A percentile compares a stretch with the other conserved stretches of the same genome.
These are phyloP conservation scores for Copidosoma floridanum DNA, from an alignment of 1,140 invertebrate species.

Conservation along the genomic window DNA sequence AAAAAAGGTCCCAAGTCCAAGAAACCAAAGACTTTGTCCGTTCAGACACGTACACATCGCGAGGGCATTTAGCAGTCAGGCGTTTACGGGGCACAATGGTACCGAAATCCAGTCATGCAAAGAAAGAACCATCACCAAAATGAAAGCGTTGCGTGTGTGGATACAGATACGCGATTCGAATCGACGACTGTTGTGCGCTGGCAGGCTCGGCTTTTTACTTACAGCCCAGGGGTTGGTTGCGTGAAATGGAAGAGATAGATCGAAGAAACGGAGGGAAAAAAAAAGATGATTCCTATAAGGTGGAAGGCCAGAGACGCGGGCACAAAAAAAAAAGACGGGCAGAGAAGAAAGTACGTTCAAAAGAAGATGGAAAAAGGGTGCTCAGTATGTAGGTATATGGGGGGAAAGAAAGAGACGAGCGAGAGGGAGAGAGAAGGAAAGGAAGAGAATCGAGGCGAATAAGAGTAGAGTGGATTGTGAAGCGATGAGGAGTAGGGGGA, in stretches of 20 bases:
- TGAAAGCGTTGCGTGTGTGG: too few relatives aligned
- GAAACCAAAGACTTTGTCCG: too few relatives aligned
- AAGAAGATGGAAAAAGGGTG: slow-evolving; percentile 19
- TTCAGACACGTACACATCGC: background rate
- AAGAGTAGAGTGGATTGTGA: slow-evolving; percentile 21
- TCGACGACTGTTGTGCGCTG: slow-evolving; percentile 29
- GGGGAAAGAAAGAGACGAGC: slow-evolving; percentile 23
- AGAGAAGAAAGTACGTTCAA: slow-evolving; percentile 27
- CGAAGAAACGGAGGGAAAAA: slow-evolving; percentile 28
- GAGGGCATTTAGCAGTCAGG: slow-evolving; percentile 3
- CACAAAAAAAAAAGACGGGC: background rate
- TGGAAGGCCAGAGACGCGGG: too few relatives aligned
- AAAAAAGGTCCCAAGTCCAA: too few relatives aligned
- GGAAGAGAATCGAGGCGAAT: slow-evolving; percentile 30
- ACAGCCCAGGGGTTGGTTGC: slow-evolving; percentile 21
- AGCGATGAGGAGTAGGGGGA: slow-evolving; percentile 26
- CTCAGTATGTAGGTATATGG: too few relatives aligned
- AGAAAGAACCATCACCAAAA: slow-evolving; percentile 19
- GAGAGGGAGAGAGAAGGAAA: slow-evolving; percentile 31
- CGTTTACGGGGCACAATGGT: slow-evolving; percentile 10
- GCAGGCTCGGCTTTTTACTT: slow-evolving; percentile 24
- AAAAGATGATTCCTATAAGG: too few relatives aligned
- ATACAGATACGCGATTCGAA: slow-evolving; percentile 24
- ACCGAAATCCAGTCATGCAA: background rate
- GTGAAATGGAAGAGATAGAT: slow-evolving; percentile 28